phyloP scores from a whole-genome alignment of 2,797 vertebrate species.

The Champsocephalus gunnari region DNA sequence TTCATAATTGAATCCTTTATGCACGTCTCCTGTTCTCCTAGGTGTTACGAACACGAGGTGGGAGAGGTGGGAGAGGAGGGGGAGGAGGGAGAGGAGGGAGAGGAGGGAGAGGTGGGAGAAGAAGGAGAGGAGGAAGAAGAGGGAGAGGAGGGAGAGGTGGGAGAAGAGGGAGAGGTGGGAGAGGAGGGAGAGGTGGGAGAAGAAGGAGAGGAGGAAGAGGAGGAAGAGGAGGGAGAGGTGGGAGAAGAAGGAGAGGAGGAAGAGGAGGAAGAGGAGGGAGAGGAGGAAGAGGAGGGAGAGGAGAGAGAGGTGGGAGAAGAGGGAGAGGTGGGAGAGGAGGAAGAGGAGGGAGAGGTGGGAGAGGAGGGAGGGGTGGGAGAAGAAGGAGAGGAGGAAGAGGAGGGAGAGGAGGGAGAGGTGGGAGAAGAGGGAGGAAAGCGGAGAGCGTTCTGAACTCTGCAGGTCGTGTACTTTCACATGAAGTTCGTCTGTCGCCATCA shows the following conservation, averaged over 20 bases:
- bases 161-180: neutral
- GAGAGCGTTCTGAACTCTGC: too few relatives aligned
- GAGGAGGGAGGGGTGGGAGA: too few relatives aligned
- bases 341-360: too few relatives aligned
- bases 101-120: neutral
- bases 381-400: too few relatives aligned
- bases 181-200: neutral
- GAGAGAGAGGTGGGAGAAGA: too few relatives aligned
- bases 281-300: too few relatives aligned
- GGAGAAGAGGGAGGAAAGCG: too few relatives aligned
- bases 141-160: neutral
- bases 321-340: neutral
- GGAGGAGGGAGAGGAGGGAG: neutral
- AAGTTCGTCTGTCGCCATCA: too few relatives aligned
- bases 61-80: slow-evolving; percentile 13
- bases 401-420: too few relatives aligned
- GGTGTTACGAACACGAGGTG: slow-evolving; percentile 48
- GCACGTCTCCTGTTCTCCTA: slow-evolving; percentile 63
- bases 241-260: neutral
- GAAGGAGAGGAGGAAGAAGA: too few relatives aligned
- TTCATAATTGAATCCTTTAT: slow-evolving; percentile 80
- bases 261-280: neutral
- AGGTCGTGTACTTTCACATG: too few relatives aligned
- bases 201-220: neutral
- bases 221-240: neutral